Evolutionary conservation across 2,797 vertebrate genomes (phyloP).

Genomic region (Xerus rutilus): DNA sequence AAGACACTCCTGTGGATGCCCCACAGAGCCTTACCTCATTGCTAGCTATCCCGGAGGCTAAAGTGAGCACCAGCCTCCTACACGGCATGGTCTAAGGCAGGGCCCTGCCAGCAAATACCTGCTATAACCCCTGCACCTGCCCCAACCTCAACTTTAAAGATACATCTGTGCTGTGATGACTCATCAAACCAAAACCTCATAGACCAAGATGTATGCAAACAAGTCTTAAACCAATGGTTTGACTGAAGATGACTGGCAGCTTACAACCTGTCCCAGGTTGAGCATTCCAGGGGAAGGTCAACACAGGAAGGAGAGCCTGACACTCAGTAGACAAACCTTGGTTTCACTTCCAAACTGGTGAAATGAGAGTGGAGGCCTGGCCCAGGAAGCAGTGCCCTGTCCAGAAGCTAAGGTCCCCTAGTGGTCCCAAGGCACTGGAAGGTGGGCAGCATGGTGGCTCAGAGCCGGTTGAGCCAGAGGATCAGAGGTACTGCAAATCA

Average conservation of each 20-base stretch:
- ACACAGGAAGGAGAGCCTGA: neutral
- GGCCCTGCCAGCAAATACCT: neutral
- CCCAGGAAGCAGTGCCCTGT: neutral
- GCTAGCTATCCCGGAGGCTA: neutral
- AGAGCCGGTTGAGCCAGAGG: accelerated
- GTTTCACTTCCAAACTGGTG: neutral
- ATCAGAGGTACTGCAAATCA: neutral
- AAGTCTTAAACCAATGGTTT: neutral
- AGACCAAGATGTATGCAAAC: neutral
- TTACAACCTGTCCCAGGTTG: neutral
- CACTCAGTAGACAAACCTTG: no score
- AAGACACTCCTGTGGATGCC: neutral
- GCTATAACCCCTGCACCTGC: neutral
- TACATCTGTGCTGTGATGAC: neutral
- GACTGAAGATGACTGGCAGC: neutral
- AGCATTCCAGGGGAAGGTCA: neutral
- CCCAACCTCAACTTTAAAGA: neutral
- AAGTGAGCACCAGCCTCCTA: neutral
- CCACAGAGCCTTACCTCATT: neutral
- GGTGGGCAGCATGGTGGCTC: neutral
- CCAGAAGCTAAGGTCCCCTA: neutral
- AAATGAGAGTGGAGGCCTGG: neutral
- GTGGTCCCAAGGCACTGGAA: neutral
- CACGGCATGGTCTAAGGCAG: neutral
- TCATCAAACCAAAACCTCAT: neutral